Percentiles rank a stretch among this genome's conserved stretches.
Evolutionary conservation across 2,888 invertebrate genomes (phyloP).

Genomic region (Oscheius myriophilus): DNA sequence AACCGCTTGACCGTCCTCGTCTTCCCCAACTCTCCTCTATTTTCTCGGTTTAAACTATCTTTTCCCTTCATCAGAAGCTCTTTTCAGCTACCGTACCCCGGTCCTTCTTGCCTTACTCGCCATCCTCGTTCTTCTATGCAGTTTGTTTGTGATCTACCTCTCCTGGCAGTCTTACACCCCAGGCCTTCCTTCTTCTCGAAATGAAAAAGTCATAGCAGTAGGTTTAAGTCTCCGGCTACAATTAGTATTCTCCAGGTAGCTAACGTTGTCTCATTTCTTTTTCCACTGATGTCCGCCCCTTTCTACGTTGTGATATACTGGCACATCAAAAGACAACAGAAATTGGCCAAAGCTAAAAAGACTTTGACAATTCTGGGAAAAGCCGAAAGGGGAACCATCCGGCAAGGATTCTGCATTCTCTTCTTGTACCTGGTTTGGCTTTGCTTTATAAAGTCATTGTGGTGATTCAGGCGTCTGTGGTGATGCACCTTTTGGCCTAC

Average conservation of each 20-base stretch:
- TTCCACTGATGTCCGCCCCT: slow-evolving; percentile 7
- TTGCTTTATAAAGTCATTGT: too few relatives aligned
- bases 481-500: not conserved
- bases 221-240: too few relatives aligned
- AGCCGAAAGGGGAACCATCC: not conserved
- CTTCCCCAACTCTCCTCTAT: slow-evolving; percentile 10
- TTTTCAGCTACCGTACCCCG: not conserved
- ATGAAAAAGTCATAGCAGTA: too few relatives aligned
- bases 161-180: slow-evolving; percentile 5
- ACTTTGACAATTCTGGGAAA: not conserved
- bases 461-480: slow-evolving; percentile 1
- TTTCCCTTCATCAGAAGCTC: slow-evolving; percentile 10
- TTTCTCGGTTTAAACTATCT: slow-evolving; percentile 19
- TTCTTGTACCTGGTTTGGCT: slow-evolving; percentile 7
- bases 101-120: slow-evolving; percentile 2
- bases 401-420: slow-evolving; percentile 17
- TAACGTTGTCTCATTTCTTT: slow-evolving; percentile 1
- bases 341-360: not conserved
- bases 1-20: slow-evolving; percentile 13
- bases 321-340: not conserved
- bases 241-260: not conserved
- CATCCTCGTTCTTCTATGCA: slow-evolving; percentile 7
- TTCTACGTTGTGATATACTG: slow-evolving; percentile 11
- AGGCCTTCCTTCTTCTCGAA: too few relatives aligned
- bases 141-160: slow-evolving; percentile 24